A percentile compares a stretch with the other conserved stretches of the same genome.
Evolutionary conservation across 2,797 vertebrate genomes (phyloP).

Genomic region (Aselliscus stoliczkanus): DNA sequence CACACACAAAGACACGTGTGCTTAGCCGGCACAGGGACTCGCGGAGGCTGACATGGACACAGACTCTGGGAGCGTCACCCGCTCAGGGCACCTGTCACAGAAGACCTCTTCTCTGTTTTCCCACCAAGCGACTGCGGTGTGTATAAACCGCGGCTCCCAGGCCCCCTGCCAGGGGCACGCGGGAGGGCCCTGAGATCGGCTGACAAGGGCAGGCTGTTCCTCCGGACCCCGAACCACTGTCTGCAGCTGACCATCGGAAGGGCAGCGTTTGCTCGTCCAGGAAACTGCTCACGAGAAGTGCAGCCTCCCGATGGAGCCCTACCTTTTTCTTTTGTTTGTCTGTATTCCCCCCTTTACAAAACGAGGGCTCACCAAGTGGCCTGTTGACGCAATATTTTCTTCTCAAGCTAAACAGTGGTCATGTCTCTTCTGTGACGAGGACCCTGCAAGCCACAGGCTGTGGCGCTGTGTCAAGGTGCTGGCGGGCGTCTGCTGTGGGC

Average conservation of each 20-base stretch:
- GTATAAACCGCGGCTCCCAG: too few species aligned
- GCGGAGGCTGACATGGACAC: not conserved
- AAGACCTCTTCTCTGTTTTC: not conserved
- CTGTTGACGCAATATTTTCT: conserved; percentile 35
- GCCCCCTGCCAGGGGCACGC: too few species aligned
- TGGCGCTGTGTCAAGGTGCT: not conserved
- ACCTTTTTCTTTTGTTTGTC: not conserved
- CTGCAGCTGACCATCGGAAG: not conserved
- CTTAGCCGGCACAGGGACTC: not conserved
- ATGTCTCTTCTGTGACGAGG: not conserved
- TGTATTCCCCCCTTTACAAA: conserved; percentile 23
- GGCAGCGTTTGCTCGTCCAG: not conserved
- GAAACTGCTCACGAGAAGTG: not conserved
- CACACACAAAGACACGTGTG: not conserved
- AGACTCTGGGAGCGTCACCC: too few species aligned
- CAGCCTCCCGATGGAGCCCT: not conserved
- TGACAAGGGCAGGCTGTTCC: not conserved
- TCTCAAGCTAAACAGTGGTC: not conserved
- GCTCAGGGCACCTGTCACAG: too few species aligned
- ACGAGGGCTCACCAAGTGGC: conserved; percentile 23
- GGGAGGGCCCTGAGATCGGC: too few species aligned
- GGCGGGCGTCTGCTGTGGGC: not conserved
- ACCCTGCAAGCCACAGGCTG: not conserved
- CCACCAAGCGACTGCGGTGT: too few species aligned
- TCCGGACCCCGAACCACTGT: not conserved